Base-by-base conservation (phyloP, 2,113 vertebrate species). In the Litocranius walleri region DNA sequence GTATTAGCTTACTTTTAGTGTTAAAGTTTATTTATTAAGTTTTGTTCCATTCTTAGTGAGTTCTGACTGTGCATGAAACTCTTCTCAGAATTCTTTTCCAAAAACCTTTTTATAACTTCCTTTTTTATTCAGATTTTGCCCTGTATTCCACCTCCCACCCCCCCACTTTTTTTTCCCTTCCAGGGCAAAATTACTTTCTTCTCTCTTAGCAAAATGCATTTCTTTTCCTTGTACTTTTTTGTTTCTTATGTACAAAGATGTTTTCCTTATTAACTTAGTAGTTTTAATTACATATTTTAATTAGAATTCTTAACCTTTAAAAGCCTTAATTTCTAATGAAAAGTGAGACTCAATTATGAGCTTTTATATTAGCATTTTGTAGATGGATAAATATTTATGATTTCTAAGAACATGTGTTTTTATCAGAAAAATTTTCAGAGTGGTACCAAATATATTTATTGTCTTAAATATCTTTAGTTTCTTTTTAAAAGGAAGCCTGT, bases 281-380 rank as follows among this genome's bases (percentile, higher is more conserved):
- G 81, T 36, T 36, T 83, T 56, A 83, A 40, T 83, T 83, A 56
- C 21, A 27, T 36, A 56, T 83, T 25, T 36, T 83, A 83, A 36
- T 83, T 14, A 83, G 12, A 56, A 56, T 83, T 56, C 13, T 56
- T 83, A 56, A 56, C 81, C 33, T 56, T 83, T 56, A 83, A 56
- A 83, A 83, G 13, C 81, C 21, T 83, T 56, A 83, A 56, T 83
- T 83, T 83, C 50, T 56, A 83, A 56, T 54, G 81, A 56, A 56
- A 83, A 83, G 12, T 36, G 52, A 56, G 7, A 83, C 52, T n/a
- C 81, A 54, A 9, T 83, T 83, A 56, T 56, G 21, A 83, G 36
- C 11, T 83, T 82, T 82, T 83, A 83, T 54, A 83, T 36, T 56
- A 83, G 81, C 81, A 83, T 83, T 56, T 83, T 56, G 52, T 83